Evolutionary conservation across 2,888 invertebrate species (phyloP), one percentile per base, ranked within the genome.

Genomic region (Plebejus melissa): DNA sequence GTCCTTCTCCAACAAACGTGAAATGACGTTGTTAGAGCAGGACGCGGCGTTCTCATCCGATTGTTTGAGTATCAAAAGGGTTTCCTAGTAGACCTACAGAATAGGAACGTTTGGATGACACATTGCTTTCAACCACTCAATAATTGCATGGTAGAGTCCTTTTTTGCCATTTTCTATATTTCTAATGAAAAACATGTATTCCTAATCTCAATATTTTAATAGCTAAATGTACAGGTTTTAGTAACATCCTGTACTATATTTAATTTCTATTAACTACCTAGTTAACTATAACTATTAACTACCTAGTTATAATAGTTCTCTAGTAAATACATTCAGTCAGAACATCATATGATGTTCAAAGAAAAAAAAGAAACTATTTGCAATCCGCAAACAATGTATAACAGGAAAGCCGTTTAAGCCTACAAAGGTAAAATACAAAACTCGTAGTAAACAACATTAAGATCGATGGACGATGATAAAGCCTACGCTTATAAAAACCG

Each of bases 401-500:
- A 54, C 54, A 54, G 54, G 54, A 16, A 54, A 54, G 54, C 4
- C 54, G 54, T 4, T 54, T 50, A 50, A 50, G 50, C 50, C 16
- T 54, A 54, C 54, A 4, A 16, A 54, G 54, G 16, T 16, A 54
- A 16, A 54, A 54, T 16, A 54, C 16, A 1, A 54, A 54, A 70
- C 41, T 3, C 69, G 38, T 36, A 70, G 41, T 36, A 36, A 38
- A 41, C 11, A 71, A 36, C 16, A 69, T 69, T 69, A 7, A 65
- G 32, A 65, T 65, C 65, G 65, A 65, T 65, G 32, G 13, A 6
- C 65, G 65, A 65, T 65, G 32, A 32, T 16, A 32, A 32, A 16
- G 13, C 65, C 65, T 65, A 65, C 65, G 13, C 28, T 28, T 32
- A 65, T 72, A 72, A 72, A 71, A 72, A 72, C 72, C 50, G 54